A percentile compares a stretch with the other conserved stretches of the same genome.
These are phyloP conservation scores for Muscicapa comitata DNA, from an alignment of 2,797 vertebrate genomes.

Conservation along the genomic window DNA sequence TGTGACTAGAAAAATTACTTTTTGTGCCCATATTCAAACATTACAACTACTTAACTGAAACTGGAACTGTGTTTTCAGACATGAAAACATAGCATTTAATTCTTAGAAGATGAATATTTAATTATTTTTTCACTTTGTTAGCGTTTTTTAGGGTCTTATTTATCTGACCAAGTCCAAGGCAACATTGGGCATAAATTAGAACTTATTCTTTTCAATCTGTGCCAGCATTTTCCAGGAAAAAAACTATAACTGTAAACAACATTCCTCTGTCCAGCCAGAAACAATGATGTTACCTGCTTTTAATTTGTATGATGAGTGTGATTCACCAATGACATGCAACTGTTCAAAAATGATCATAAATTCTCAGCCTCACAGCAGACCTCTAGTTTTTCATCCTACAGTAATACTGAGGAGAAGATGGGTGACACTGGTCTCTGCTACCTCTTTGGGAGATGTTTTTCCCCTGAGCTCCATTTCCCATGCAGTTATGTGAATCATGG, in stretches of 20 bases:
- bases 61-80: not conserved
- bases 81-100: not conserved
- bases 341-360: not conserved
- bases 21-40: not conserved
- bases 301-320: not conserved
- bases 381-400: not conserved
- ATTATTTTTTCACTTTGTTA: not conserved
- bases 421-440: not conserved
- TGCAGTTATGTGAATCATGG: not conserved
- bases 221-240: not conserved
- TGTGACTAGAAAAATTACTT: not conserved
- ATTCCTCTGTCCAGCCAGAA: not conserved
- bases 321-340: conserved; percentile 19
- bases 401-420: not conserved
- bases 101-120: not conserved
- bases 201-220: not conserved
- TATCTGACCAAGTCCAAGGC: not conserved
- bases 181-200: not conserved
- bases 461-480: not conserved
- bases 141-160: not conserved
- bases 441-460: not conserved
- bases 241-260: not conserved
- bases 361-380: not conserved
- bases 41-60: not conserved
- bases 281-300: conserved; percentile 18